Percentiles rank a stretch among this genome's conserved stretches.
phyloP scores from a whole-genome alignment of 2,113 vertebrate genomes.

The Cephalophus harveyi region DNA sequence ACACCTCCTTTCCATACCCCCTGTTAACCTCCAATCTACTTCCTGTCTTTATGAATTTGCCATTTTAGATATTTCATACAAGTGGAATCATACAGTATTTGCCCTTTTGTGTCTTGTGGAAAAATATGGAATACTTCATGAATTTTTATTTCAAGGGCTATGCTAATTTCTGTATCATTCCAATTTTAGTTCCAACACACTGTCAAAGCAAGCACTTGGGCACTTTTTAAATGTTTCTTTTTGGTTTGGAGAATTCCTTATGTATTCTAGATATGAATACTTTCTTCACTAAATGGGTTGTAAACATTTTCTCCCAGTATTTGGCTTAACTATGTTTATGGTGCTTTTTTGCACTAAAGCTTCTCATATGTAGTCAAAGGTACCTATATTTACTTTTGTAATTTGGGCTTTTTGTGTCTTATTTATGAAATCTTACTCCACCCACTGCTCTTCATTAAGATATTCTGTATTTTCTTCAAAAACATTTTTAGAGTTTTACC shows the following conservation, averaged over 20 bases:
- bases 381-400: neutral
- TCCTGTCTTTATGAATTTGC: neutral
- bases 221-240: neutral
- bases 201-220: neutral
- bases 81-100: neutral
- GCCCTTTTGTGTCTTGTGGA: neutral
- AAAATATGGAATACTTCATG: neutral
- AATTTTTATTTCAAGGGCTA: neutral
- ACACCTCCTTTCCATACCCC: neutral
- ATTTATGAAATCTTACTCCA: neutral
- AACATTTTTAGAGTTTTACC: neutral
- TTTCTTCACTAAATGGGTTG: neutral
- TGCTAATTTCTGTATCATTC: neutral
- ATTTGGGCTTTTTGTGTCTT: neutral
- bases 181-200: neutral
- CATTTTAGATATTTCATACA: neutral
- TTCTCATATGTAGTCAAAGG: neutral
- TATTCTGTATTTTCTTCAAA: neutral
- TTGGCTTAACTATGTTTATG: neutral
- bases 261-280: neutral
- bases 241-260: neutral
- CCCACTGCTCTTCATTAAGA: neutral
- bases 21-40: neutral
- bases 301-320: slow-evolving; percentile 9
- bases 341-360: neutral